These are phyloP conservation scores for Drosophila atroscutellata DNA, from an alignment of 2,888 invertebrate species.

Conservation along the genomic window DNA sequence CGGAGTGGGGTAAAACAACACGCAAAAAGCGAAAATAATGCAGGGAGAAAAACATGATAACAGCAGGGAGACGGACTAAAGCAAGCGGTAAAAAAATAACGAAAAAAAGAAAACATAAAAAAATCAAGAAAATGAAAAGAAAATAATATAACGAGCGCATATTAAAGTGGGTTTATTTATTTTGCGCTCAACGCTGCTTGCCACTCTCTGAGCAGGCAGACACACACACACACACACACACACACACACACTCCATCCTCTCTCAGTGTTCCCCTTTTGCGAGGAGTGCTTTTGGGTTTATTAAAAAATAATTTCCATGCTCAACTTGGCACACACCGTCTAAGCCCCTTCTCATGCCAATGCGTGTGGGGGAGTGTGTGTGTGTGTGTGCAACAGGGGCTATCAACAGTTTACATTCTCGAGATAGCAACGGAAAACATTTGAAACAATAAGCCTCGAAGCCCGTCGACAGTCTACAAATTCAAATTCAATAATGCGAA, in stretches of 20 bases:
- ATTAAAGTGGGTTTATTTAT: slow-evolving; percentile 81
- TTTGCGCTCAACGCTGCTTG: slow-evolving; percentile 73
- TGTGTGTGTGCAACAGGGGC: slow-evolving; percentile 36
- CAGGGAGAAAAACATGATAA: slow-evolving; percentile 59
- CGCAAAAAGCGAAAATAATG: slow-evolving; percentile 35
- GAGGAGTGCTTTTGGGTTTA: slow-evolving; percentile 71
- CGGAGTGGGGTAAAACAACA: slow-evolving; percentile 43
- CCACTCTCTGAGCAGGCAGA: slow-evolving; percentile 56
- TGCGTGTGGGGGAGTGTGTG: slow-evolving; percentile 17
- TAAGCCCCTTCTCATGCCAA: slow-evolving; percentile 26
- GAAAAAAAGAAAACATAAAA: slow-evolving; percentile 35
- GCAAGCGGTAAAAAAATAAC: slow-evolving; percentile 14
- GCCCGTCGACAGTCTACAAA: slow-evolving; percentile 54
- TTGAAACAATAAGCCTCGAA: slow-evolving; percentile 78
- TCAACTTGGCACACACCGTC: slow-evolving; percentile 62
- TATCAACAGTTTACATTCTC: slow-evolving; percentile 76
- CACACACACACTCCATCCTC: slow-evolving; percentile 9
- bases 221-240: neutral
- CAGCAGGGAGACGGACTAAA: slow-evolving; percentile 27
- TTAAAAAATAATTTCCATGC: slow-evolving; percentile 81
- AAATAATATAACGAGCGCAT: slow-evolving; percentile 81
- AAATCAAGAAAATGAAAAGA: slow-evolving; percentile 80
- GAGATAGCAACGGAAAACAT: slow-evolving; percentile 64
- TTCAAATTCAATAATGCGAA: slow-evolving; percentile 75
- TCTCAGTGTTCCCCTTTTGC: slow-evolving; percentile 41